Evolutionary conservation across 2,797 vertebrate species (phyloP), one percentile per base, ranked within the genome.

Genomic region (Pantherophis alleghaniensis): DNA sequence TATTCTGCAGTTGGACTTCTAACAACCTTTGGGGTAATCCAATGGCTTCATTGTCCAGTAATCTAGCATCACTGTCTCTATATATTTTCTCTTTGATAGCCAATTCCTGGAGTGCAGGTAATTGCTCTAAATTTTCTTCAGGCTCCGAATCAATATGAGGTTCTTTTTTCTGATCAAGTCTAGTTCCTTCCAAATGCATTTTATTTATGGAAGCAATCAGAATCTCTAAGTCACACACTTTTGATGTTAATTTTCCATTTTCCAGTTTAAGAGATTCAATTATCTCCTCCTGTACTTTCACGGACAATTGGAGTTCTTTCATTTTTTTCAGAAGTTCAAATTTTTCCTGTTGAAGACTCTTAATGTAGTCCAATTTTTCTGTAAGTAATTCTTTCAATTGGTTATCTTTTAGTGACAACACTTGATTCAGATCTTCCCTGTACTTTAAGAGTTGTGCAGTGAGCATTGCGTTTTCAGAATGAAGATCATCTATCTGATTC

Each of bases 391-490:
- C 98, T 95, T 99, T 99, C 92, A 98, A 87, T 95, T 99, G 99
- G 96, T 98, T 98, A 96, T 99, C 98, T 94, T 99, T 99, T 55
- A 99, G 96, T 22, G 98, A 98, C 5, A 99, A 96, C 56, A 99
- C 98, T 42, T 99, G 98, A 86, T 99, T 99, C 24, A 99, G 94
- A 92, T 99, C 98, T 94, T 99, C 98, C 94, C 98, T 97, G 95
- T 99, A 99, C 5, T 98, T 98, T 42, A 99, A 97, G 79, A 99
- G 98, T 53, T 99, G 99, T 3, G 99, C 99, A 96, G 97, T 98
- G 51, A 99, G 98, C 98, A 99, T 98, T 0, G 99, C 99, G 0
- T 99, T 99, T 97, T 99, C 98, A 4, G 98, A 99, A 96, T 99
- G 98, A 10, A 99, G 98, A 95, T 99, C 99, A 74, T 99, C 99